Evolutionary conservation across 2,888 invertebrate genomes (phyloP), one percentile per base, ranked within the genome.

Genomic region (Petrophora chlorosata): DNA sequence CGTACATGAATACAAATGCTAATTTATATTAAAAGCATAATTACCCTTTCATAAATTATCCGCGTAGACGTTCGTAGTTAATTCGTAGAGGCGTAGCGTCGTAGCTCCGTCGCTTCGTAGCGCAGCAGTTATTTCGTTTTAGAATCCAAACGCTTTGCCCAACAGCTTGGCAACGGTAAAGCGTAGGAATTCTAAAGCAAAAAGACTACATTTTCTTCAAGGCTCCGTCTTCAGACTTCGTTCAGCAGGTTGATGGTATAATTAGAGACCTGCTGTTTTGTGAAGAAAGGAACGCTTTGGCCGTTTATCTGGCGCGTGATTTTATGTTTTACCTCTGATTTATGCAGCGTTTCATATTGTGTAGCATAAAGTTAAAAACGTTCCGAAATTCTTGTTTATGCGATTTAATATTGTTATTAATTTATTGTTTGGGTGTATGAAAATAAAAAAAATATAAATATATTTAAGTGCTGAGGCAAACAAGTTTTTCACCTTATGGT

Each of bases 111-210:
- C 45, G 56, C 45, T 43, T 45, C 55, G 71, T 53, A 56, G 70
- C 17, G 43, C 26, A 35, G 51, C 79, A 76, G 84, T 74, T 77
- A 91, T 92, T 94, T 91, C 85, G 96, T 95, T 96, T 96, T 95
- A 96, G 96, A 96, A 96, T 96, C 96, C 96, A 95, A 96, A 96
- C 96, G 96, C 96, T 96, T 96, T 96, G 95, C 96, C 96, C 84
- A 92, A 92, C 82, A 85, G 77, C 86, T 84, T 83, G 89, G 89
- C 88, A 89, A 94, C 94, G 95, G 96, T 96, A 96, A 96, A 96
- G 96, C 96, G 96, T 96, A 96, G 96, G 96, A 96, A 96, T 96
- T 96, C 96, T 96, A 96, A 96, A 95, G 91, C 94, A 87, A 92
- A 94, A 92, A 67, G 48, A 73, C 80, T 62, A 78, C 70, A 65